Conservation (phyloP, 2,113 vertebrate genomes). For the Turdus rufiventris region DNA sequence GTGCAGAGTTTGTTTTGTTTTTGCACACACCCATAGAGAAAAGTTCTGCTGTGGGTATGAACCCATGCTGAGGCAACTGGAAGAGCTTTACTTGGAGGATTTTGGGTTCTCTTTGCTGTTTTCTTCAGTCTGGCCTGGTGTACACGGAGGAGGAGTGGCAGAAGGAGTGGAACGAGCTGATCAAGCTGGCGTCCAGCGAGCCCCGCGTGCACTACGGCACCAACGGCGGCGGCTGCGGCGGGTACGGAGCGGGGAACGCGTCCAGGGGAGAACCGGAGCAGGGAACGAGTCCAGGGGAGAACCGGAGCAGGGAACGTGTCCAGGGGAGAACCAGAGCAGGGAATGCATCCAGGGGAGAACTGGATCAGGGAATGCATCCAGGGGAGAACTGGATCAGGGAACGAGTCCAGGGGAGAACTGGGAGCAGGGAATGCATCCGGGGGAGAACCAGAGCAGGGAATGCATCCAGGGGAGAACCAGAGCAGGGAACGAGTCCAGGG, state of each 20-base stretch:
- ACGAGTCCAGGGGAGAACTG: too few species aligned
- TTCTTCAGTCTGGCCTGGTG: conserved; percentile 90
- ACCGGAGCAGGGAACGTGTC: too few species aligned
- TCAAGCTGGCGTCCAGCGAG: conserved; percentile 89
- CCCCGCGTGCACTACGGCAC: conserved; percentile 87
- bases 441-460: too few species aligned
- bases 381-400: too few species aligned
- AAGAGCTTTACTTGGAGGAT: rapidly evolving
- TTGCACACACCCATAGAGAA: rapidly evolving
- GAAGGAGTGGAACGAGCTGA: conserved; percentile 95
- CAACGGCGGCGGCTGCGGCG: conserved; percentile 77
- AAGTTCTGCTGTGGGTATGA: too few species aligned
- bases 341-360: too few species aligned
- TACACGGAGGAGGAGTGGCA: conserved; percentile 99
- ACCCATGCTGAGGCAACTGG: rapidly evolving
- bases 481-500: too few species aligned
- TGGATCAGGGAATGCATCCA: not conserved
- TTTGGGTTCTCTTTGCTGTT: not conserved
- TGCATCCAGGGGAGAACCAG: too few species aligned
- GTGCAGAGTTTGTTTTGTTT: rapidly evolving
- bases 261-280: not conserved
- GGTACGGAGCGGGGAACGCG: conserved; percentile 48
- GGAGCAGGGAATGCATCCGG: too few species aligned
- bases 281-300: too few species aligned
- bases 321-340: too few species aligned